Conservation (phyloP, 2,888 invertebrate genomes). For the Hypolimnas misippus region DNA sequence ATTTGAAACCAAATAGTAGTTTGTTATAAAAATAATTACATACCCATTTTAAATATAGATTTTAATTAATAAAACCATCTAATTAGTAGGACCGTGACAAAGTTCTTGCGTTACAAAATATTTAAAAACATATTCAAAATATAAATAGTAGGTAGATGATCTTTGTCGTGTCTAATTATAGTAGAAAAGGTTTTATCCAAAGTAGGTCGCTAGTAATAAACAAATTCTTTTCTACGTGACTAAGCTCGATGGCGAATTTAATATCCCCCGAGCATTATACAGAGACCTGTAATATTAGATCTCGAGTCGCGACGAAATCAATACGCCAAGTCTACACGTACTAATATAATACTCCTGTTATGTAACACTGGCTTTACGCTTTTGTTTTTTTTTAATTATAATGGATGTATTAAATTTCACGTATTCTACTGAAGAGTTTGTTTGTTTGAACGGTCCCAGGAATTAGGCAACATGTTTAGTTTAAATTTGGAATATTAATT, state of each 20-base stretch:
- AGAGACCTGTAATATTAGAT: slow-evolving; percentile 30
- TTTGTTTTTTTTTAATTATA: slow-evolving; percentile 16
- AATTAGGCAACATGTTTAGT: no score
- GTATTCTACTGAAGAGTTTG: background rate
- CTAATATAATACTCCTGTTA: slow-evolving; percentile 23
- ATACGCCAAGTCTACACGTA: slow-evolving; percentile 30
- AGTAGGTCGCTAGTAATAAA: slow-evolving; percentile 12
- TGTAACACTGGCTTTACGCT: slow-evolving; percentile 14
- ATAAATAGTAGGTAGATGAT: no score
- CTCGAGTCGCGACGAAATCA: slow-evolving; percentile 35
- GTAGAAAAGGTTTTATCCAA: background rate
- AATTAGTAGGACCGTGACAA: no score
- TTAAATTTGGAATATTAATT: no score
- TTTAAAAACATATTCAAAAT: no score
- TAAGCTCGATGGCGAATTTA: slow-evolving; percentile 25
- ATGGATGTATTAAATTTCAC: slow-evolving; percentile 14
- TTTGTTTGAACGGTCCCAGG: no score
- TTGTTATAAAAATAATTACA: no score
- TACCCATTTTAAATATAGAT: no score
- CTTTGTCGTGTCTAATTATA: no score
- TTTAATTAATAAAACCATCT: no score
- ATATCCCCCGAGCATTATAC: slow-evolving; percentile 21
- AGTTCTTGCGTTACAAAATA: no score
- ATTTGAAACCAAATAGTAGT: no score
- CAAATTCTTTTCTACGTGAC: slow-evolving; percentile 26